phyloP scores from a whole-genome alignment of 2,113 vertebrate species.

The Dasypus novemcinctus region DNA sequence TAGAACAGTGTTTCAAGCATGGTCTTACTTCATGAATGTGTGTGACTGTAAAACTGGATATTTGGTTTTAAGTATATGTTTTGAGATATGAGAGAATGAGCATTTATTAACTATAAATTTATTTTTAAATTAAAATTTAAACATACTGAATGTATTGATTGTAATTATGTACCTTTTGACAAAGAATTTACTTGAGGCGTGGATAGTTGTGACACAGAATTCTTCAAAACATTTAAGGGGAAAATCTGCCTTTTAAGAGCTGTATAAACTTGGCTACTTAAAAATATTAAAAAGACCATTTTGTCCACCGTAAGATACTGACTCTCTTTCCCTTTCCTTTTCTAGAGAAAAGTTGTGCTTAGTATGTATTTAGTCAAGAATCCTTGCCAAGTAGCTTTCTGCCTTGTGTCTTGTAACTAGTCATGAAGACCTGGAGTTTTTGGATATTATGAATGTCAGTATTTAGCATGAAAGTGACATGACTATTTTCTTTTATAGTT shows the following conservation, averaged over 20 bases:
- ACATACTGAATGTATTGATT: not conserved
- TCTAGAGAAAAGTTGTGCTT: not conserved
- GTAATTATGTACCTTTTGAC: not conserved
- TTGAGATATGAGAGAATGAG: not conserved
- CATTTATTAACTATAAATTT: not conserved
- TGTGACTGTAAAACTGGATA: not conserved
- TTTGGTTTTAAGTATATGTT: not conserved
- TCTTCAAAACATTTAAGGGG: not conserved
- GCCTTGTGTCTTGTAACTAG: not conserved
- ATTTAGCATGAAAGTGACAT: not conserved
- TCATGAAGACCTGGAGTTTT: not conserved
- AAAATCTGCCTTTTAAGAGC: not conserved
- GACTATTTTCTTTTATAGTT: constrained; percentile 82
- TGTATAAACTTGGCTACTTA: not conserved
- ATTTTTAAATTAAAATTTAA: constrained; percentile 4
- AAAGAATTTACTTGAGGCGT: not conserved
- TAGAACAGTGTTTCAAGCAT: not conserved
- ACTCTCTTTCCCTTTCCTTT: not conserved
- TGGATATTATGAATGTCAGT: not conserved
- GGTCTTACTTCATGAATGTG: not conserved
- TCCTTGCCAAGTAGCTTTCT: not conserved
- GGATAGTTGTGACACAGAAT: not conserved
- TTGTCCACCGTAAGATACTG: too few species aligned
- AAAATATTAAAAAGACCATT: not conserved
- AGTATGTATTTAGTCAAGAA: not conserved